Evolutionary conservation across 2,797 vertebrate species (phyloP).

Genomic region (Eulemur rubriventer): DNA sequence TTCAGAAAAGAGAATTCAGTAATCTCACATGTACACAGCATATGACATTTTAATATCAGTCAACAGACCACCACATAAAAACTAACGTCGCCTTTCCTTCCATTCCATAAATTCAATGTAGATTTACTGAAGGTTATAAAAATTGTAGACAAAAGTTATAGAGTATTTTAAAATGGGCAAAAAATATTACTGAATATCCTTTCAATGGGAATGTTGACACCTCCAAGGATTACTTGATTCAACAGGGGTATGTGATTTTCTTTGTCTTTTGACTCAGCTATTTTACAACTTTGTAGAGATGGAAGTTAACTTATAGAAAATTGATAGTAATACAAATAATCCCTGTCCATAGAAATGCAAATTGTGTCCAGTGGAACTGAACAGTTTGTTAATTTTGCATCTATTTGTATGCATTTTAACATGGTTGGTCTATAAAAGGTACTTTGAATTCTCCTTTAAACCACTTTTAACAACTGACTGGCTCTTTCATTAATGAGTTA

Average conservation of each 20-base stretch:
- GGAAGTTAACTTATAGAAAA: constrained; percentile 23
- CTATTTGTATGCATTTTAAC: neutral
- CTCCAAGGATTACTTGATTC: neutral
- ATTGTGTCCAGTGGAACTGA: neutral
- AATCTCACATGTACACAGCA: neutral
- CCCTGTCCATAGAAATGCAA: neutral
- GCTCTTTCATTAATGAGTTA: neutral
- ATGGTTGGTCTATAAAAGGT: neutral
- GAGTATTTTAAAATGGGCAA: neutral
- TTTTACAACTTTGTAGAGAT: neutral
- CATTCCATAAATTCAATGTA: neutral
- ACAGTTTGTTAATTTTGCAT: neutral
- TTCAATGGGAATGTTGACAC: neutral
- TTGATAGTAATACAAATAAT: neutral
- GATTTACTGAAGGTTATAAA: neutral
- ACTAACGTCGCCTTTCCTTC: neutral
- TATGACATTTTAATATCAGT: neutral
- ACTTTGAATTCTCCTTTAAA: constrained; percentile 16
- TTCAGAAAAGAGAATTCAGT: constrained; percentile 1
- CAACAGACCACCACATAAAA: neutral
- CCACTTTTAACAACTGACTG: neutral
- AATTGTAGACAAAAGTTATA: neutral
- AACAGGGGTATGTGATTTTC: neutral
- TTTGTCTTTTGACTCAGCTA: neutral
- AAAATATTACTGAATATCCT: neutral